A percentile compares a stretch with the other conserved stretches of the same genome.
phyloP scores from a whole-genome alignment of 2,113 vertebrate genomes.

The Eudyptes chrysolophus region DNA sequence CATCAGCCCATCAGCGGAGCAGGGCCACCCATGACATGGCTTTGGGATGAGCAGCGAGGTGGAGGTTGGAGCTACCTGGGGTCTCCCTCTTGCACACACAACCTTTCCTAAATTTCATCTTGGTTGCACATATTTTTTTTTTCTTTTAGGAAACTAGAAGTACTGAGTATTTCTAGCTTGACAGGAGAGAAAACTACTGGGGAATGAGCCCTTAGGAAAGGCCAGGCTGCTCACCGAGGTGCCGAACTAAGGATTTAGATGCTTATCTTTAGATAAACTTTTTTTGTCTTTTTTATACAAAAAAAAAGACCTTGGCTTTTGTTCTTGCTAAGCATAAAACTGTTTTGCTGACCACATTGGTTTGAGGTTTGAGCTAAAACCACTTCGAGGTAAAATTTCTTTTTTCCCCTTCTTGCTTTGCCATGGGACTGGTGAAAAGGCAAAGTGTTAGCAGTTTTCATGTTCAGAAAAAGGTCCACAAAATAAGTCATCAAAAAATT shows the following conservation, averaged over 20 bases:
- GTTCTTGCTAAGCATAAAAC: neutral
- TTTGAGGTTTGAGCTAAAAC: neutral
- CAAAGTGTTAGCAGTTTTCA: conserved; percentile 7
- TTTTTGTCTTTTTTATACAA: neutral
- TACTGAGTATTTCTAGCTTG: neutral
- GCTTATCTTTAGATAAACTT: neutral
- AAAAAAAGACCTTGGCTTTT: neutral
- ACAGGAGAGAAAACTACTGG: neutral
- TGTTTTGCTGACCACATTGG: conserved; percentile 2
- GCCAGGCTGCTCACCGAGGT: neutral
- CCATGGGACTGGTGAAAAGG: neutral
- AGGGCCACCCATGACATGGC: neutral
- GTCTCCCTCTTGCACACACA: neutral
- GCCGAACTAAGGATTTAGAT: neutral
- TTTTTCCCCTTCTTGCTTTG: neutral
- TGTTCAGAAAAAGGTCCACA: neutral
- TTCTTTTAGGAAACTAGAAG: neutral
- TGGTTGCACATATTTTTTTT: neutral
- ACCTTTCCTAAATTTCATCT: neutral
- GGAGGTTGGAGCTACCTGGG: neutral
- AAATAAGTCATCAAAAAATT: neutral
- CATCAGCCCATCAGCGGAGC: neutral
- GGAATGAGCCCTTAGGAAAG: neutral
- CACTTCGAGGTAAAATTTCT: neutral
- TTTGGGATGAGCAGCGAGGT: neutral